These are phyloP conservation scores for Cylloceria caligata DNA, from an alignment of 2,888 invertebrate species.

Conservation along the genomic window DNA sequence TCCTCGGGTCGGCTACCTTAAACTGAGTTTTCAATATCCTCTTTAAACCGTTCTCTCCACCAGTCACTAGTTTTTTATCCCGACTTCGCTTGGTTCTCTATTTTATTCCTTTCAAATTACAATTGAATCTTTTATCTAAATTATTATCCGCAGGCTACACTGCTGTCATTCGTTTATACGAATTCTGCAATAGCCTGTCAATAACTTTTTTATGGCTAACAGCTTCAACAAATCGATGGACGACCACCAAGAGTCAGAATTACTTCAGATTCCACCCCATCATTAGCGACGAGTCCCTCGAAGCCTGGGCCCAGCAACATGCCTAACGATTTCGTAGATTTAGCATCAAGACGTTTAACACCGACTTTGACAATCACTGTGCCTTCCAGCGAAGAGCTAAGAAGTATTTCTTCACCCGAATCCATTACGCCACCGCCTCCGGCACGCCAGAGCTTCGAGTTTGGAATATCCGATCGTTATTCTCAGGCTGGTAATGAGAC, in stretches of 20 bases:
- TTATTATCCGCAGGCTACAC: background rate
- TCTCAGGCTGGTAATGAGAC: slow-evolving; percentile 67
- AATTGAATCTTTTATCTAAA: background rate
- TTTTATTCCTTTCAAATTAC: background rate
- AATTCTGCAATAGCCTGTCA: background rate
- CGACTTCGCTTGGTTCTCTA: background rate
- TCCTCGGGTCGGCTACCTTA: slow-evolving; percentile 17
- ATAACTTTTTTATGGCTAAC: background rate
- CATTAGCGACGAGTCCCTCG: slow-evolving; percentile 47
- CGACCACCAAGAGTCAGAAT: slow-evolving; percentile 70
- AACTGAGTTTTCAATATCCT: slow-evolving; percentile 25
- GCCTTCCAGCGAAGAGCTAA: slow-evolving; percentile 87
- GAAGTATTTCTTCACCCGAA: slow-evolving; percentile 79
- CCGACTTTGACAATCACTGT: slow-evolving; percentile 87
- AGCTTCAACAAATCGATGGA: slow-evolving; percentile 56
- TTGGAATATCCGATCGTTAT: slow-evolving; percentile 69
- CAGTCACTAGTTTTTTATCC: slow-evolving; percentile 30
- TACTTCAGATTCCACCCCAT: slow-evolving; percentile 61
- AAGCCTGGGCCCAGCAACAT: slow-evolving; percentile 42
- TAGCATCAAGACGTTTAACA: slow-evolving; percentile 77
- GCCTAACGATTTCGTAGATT: slow-evolving; percentile 69
- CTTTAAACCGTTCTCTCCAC: slow-evolving; percentile 13
- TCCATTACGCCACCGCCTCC: slow-evolving; percentile 78
- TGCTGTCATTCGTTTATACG: too few relatives aligned
- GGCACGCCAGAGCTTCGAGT: slow-evolving; percentile 63